phyloP scores from a whole-genome alignment of 2,797 vertebrate genomes.

The Podarcis lilfordi region DNA sequence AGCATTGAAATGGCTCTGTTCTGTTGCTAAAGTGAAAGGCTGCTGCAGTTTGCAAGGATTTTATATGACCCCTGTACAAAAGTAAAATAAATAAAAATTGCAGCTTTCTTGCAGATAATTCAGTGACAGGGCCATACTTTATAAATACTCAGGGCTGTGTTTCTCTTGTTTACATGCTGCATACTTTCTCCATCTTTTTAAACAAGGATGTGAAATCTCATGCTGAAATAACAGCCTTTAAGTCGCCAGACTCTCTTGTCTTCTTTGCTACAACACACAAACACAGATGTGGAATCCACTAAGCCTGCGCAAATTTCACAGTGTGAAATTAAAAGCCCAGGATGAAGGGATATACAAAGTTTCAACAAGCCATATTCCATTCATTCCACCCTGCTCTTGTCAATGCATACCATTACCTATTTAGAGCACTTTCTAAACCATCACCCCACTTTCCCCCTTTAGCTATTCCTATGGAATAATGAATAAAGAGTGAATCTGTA shows the following conservation, averaged over 20 bases:
- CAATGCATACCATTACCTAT: neutral
- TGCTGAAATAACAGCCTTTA: neutral
- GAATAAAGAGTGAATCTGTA: neutral
- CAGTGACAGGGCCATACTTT: neutral
- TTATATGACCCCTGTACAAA: slow-evolving; percentile 27
- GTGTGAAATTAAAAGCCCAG: fast-evolving
- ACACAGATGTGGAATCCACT: neutral
- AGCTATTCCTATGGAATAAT: neutral
- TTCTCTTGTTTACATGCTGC: neutral
- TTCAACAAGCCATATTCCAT: neutral
- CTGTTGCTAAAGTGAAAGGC: neutral
- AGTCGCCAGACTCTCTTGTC: neutral
- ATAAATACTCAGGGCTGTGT: neutral
- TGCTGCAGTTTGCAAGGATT: slow-evolving; percentile 36
- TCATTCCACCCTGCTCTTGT: neutral
- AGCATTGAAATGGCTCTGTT: slow-evolving; percentile 8
- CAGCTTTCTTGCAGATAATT: neutral
- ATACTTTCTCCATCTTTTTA: neutral
- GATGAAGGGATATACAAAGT: neutral
- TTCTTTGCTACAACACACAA: neutral
- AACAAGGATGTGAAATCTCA: neutral
- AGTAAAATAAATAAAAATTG: neutral
- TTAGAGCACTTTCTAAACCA: slow-evolving; percentile 23
- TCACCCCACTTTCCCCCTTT: neutral
- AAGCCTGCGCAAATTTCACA: neutral